Evolutionary conservation across 2,797 vertebrate genomes (phyloP), one percentile per base, ranked within the genome.

Genomic region (Eulemur rubriventer): DNA sequence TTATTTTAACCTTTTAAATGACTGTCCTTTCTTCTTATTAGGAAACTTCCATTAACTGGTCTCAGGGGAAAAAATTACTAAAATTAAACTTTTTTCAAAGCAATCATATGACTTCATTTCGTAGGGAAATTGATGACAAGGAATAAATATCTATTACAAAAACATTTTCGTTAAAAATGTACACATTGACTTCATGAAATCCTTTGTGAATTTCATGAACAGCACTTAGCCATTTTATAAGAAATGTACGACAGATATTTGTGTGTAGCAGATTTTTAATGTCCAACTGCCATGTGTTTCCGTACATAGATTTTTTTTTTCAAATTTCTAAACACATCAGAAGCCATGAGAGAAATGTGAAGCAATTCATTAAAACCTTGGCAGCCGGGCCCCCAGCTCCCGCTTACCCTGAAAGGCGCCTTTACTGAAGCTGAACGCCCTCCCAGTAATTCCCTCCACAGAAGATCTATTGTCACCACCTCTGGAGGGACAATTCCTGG

Each of bases 361-460:
- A 97, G 96, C 96, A 95, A 97, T 97, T 98, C 94, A 97, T 97
- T 97, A 96, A 97, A 96, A 24, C 30, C 96, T 93, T 98, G 96
- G 97, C 97, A 97, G 97, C 75, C 16, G 61, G 84, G 72, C 92
- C 96, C 94, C 82, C 9, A 70, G 83, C 95, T 98, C 91, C 52
- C 9, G 73, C 94, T 95, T 93, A 92, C 97, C 96, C 92, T 97
- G 96, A 97, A 98, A 97, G 80, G 96, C 0, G 78, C 88, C 85
- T 97, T 95, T 86, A 50, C 90, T 95, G 94, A 96, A 78, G 78
- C 94, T 96, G 94, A 92, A 82, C 26, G 55, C 82, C 91, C 92
- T 94, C 97, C 97, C 94, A 50, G 7, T 88, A 17, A 6, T 69
- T 95, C 84, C 61, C 69, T 89, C 96, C 96, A 98, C 95, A 98